Evolutionary conservation across 1,140 invertebrate species (phyloP), one percentile per base, ranked within the genome.

Genomic region (Aphaenogaster ashmeadi): DNA sequence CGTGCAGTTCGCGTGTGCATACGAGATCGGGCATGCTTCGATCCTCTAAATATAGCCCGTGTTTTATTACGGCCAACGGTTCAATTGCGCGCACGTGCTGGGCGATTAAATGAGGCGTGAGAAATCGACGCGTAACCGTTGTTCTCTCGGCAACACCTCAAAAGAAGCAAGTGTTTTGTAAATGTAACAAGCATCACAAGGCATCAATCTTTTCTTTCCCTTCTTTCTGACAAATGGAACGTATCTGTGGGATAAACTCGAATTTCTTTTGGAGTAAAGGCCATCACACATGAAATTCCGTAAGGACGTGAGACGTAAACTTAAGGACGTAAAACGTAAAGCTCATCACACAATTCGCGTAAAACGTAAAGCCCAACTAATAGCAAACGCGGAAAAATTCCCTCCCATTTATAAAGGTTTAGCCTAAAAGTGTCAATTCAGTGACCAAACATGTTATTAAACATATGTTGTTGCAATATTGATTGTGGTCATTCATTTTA

Each of bases 11-110:
- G 67, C 54, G 54, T 72, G 38, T 71, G 11, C 67, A 74, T n/a
- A 27, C 21, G 36, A 56, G 67, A 74, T 71, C 52, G 21, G 38
- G 50, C 66, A 56, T 60, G 67, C 67, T 74, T 60, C 54, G 41
- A 74, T 74, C 41, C 52, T 74, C 80, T 84, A 84, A 84, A 84
- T 74, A 60, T 84, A 84, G 67, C 54, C 18, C 1, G 54, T 58
- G 54, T 60, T 84, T 84, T 47, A 27, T 84, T 84, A 47, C 54
- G 6, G 27, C 18, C 9, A 11, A 18, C 27, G 54, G 33, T 74
- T 84, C 54, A 74, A 84, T 60, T 74, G 18, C 33, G 54, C 41
- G 69, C 80, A 83, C 38, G 67, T 80, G 64, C 15, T 15, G 5
- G 18, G 69, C 18, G 15, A 50, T 8, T 74, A 74, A 74, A 84